phyloP scores from a whole-genome alignment of 1,140 invertebrate genomes.

The Argopecten irradians region DNA sequence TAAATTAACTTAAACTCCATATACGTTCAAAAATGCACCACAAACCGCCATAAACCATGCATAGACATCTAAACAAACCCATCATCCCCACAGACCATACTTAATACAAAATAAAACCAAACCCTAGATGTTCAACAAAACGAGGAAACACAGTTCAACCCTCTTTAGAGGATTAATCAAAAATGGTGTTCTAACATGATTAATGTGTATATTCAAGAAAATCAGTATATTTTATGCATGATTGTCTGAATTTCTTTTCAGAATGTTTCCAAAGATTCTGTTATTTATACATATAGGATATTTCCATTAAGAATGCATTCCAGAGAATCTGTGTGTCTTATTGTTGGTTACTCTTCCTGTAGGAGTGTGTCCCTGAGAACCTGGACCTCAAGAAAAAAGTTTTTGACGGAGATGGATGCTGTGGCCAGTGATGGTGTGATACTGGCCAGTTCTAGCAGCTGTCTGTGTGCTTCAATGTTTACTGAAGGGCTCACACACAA shows the following conservation, averaged over 20 bases:
- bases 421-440: conserved; percentile 80
- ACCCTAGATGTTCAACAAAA: no score
- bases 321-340: not conserved
- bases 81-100: no score
- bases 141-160: no score
- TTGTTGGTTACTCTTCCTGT: conserved; percentile 19
- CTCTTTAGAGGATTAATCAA: no score
- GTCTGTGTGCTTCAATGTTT: conserved; percentile 91
- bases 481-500: conserved; percentile 87
- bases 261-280: not conserved
- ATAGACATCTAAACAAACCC: no score
- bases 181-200: not conserved
- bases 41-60: no score
- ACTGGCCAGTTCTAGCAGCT: conserved; percentile 93
- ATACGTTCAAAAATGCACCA: no score
- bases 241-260: not conserved
- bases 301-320: not conserved
- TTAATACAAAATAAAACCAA: no score
- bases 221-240: not conserved
- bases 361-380: conserved; percentile 89
- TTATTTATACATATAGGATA: not conserved
- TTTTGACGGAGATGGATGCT: conserved; percentile 86
- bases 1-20: no score
- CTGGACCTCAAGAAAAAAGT: conserved; percentile 90
- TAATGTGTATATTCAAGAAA: not conserved